These are phyloP conservation scores for Habroteleia sp. DNA, from an alignment of 2,888 invertebrate species.

Conservation along the genomic window DNA sequence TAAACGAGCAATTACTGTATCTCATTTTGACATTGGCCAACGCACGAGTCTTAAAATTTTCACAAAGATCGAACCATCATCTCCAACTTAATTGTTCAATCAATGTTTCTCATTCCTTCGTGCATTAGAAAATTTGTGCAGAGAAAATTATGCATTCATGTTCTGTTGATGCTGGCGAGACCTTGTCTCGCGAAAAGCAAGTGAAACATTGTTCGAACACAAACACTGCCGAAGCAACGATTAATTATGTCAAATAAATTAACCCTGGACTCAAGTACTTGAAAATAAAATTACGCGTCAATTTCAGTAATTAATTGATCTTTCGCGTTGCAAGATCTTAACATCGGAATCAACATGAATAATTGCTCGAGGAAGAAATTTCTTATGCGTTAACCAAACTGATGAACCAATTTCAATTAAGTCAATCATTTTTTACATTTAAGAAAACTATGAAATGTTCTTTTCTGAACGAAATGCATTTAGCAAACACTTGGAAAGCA, in stretches of 20 bases:
- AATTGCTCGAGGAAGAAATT: neutral
- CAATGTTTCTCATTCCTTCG: constrained; percentile 1
- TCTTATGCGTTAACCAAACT: no score
- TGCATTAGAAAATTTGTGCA: neutral
- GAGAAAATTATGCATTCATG: constrained; percentile 39
- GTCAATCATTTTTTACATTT: no score
- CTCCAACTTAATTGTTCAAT: no score
- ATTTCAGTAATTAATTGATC: constrained; percentile 61
- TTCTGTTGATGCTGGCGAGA: constrained; percentile 43
- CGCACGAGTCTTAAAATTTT: no score
- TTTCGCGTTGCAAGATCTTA: constrained; percentile 48
- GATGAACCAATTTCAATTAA: no score
- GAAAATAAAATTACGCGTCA: constrained; percentile 63
- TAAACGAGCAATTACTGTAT: no score
- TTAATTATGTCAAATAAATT: constrained; percentile 65
- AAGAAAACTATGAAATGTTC: no score
- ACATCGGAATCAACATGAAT: constrained; percentile 11
- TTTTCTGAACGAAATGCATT: no score
- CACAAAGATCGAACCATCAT: no score
- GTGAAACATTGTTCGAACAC: constrained; percentile 53
- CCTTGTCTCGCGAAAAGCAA: constrained; percentile 60
- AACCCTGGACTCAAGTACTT: constrained; percentile 64
- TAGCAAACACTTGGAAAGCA: no score
- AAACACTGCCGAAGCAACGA: constrained; percentile 58
- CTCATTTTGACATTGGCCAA: no score